Conservation (phyloP, 2,888 invertebrate genomes). For the Galerucella nymphaeae region DNA sequence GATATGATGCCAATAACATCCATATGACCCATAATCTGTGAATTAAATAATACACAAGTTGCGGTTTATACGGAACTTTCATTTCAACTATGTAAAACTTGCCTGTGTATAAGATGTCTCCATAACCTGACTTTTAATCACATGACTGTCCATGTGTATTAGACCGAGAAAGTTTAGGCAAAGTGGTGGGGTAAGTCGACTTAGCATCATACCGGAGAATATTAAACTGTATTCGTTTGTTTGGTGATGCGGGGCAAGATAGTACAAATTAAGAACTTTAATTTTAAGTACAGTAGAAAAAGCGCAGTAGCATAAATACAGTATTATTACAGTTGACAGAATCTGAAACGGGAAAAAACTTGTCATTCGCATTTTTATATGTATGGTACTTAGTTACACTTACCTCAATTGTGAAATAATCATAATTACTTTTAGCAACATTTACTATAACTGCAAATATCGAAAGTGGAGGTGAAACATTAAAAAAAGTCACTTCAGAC, state of each 20-base stretch:
- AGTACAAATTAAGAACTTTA: constrained; percentile 94
- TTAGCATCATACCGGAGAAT: constrained; percentile 98
- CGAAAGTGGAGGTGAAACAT: constrained; percentile 90
- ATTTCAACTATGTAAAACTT: constrained; percentile 48
- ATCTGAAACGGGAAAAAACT: constrained; percentile 70
- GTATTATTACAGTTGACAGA: constrained; percentile 89
- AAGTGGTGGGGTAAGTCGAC: constrained; percentile 96
- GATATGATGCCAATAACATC: constrained; percentile 97
- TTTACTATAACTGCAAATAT: constrained; percentile 95
- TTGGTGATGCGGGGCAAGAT: constrained; percentile 96
- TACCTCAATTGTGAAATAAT: constrained; percentile 95
- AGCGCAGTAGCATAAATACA: constrained; percentile 97
- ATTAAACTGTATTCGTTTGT: constrained; percentile 99
- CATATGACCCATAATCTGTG: constrained; percentile 98
- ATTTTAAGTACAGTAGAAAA: constrained; percentile 98
- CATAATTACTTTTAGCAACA: constrained; percentile 82
- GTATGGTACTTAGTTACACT: constrained; percentile 44
- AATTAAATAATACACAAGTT: constrained; percentile 8
- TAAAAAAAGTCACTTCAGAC: constrained; percentile 99
- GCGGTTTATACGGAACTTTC: too few species aligned
- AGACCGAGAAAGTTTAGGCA: constrained; percentile 98
- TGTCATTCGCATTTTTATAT: neutral
- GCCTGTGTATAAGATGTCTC: constrained; percentile 97
- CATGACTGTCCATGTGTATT: constrained; percentile 97
- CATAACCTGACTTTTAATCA: constrained; percentile 80